Conservation (phyloP, 1,140 invertebrate genomes). For the Bombus sibiricus region DNA sequence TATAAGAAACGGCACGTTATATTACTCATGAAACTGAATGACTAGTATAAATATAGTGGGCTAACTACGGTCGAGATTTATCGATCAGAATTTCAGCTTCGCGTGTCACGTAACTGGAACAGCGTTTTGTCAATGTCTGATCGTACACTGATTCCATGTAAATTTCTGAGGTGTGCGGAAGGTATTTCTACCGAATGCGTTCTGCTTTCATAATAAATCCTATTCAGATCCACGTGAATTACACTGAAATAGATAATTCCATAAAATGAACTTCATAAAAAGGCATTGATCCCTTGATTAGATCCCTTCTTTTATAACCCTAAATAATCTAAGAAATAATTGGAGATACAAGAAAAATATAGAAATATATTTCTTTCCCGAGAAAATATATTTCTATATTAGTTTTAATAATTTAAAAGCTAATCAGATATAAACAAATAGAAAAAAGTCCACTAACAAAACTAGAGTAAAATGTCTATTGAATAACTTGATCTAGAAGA, state of each 20-base stretch:
- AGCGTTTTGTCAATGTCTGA: conserved; percentile 43
- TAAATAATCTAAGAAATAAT: background rate
- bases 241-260: background rate
- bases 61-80: conserved; percentile 24
- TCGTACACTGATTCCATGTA: background rate
- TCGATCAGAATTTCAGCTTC: conserved; percentile 48
- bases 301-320: background rate
- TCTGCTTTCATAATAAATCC: background rate
- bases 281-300: background rate
- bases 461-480: background rate
- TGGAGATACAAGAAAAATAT: background rate
- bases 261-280: background rate
- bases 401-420: background rate
- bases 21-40: conserved; percentile 14
- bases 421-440: too few species aligned
- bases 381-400: background rate
- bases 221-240: background rate
- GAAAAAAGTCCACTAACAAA: too few species aligned
- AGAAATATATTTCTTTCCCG: too few species aligned
- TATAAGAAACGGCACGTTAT: background rate
- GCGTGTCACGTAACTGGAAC: conserved; percentile 40
- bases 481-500: background rate
- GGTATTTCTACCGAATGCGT: background rate
- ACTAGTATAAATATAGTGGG: background rate
- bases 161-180: background rate